Base-by-base conservation (phyloP, 2,888 invertebrate species). In the Melinaea marsaeus region DNA sequence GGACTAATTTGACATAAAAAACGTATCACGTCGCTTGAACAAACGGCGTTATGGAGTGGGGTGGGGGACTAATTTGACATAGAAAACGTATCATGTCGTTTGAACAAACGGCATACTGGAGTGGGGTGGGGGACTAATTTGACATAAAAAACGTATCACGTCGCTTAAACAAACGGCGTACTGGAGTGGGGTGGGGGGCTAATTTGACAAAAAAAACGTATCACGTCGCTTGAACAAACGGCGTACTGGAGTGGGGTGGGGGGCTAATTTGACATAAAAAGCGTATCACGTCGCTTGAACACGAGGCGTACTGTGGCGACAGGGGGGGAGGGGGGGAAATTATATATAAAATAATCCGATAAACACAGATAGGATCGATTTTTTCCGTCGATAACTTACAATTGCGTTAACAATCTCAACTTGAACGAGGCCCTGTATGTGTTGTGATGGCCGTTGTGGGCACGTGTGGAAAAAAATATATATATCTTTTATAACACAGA, bases 351-450 rank as follows among this genome's bases (percentile, higher is more conserved):
- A 72, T 66, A 69, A 62, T 77, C 80, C 79, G 78, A 78, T 83
- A 86, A 85, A 88, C 88, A 89, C 89, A 89, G 83, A 88, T 79
- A 87, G 64, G 77, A 77, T 81, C 75, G 83, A 81, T 79, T 81
- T 81, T 80, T 84, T 76, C 79, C 77, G 81, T 78, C 78, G 77
- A 75, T 78, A 83, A 92, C 93, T 93, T 92, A 93, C 93, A 91
- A 88, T 91, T 79, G 91, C 83, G 74, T 92, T 83, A 81, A 89
- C 80, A 84, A 90, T 86, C 83, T 90, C 89, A 88, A 90, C 90
- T 87, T 86, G 86, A 79, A 87, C 81, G 85, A 83, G 86, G 85
- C 86, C 88, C 90, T 90, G 89, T 79, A 76, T 78, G 80, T 78
- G 83, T 75, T 74, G 84, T 80, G 80, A 74, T 72, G 80, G 81